Evolutionary conservation across 2,888 invertebrate genomes (phyloP).

Genomic region (Chloroclystis v-ata): DNA sequence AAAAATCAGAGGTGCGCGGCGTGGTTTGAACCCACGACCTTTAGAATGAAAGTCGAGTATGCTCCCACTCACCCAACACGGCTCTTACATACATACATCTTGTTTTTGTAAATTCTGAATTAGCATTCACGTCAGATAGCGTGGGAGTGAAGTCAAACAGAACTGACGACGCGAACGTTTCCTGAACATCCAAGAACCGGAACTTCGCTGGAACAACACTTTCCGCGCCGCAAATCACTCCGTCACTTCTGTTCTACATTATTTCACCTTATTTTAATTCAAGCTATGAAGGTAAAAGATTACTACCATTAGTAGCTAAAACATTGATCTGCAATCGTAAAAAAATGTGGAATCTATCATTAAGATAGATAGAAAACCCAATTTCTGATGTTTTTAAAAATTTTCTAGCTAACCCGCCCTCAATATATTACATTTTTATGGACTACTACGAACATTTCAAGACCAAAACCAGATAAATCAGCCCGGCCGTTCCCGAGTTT

Average conservation of each 20-base stretch:
- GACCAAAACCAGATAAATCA: too few species aligned
- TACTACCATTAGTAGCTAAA: not conserved
- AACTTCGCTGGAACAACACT: slow-evolving; percentile 49
- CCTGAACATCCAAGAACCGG: slow-evolving; percentile 53
- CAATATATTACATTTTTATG: too few species aligned
- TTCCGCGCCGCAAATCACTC: slow-evolving; percentile 57
- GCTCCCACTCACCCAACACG: too few species aligned
- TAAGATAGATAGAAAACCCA: too few species aligned
- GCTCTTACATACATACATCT: too few species aligned
- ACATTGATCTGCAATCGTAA: not conserved
- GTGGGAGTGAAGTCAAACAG: slow-evolving; percentile 45
- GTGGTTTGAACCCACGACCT: too few species aligned
- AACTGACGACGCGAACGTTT: slow-evolving; percentile 44
- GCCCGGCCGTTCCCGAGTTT: too few species aligned
- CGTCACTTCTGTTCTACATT: slow-evolving; percentile 46
- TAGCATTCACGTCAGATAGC: slow-evolving; percentile 54
- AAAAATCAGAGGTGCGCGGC: too few species aligned
- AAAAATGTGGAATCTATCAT: not conserved
- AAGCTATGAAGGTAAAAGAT: not conserved
- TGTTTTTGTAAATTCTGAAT: slow-evolving; percentile 27
- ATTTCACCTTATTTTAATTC: slow-evolving; percentile 18
- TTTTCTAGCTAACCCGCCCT: too few species aligned
- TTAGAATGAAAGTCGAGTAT: too few species aligned
- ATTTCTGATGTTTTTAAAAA: too few species aligned
- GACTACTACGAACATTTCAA: too few species aligned